Base-by-base conservation (phyloP, 2,888 invertebrate species). In the Drosophila mercatorum region DNA sequence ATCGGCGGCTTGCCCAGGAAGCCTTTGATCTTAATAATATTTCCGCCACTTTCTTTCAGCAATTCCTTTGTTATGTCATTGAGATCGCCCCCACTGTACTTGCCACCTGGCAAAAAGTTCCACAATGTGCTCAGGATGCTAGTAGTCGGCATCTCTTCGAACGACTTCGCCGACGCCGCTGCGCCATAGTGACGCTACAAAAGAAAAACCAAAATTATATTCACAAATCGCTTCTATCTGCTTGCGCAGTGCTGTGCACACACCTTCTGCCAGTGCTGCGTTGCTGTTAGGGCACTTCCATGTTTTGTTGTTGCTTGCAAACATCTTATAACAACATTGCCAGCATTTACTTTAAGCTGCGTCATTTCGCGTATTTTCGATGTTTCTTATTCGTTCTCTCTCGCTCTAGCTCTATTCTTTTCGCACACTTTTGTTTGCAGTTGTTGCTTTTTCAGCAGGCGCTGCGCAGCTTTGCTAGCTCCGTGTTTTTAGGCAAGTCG, bases 11-110 rank as follows among this genome's bases (percentile, higher is more conserved):
- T 81, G 2, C 91, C 91, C 55, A 89, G 81, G 0, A 93, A 43
- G 10, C 92, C 92, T 5, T 91, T 90, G 8, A 94, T 53, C 53
- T 89, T 88, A 2, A 92, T 85, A 5, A 93, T 90, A 43, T 92
- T 79, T 5, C 59, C 43, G 2, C 93, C 94, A 66, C 91, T 69
- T 1, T 77, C 68, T 10, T 69, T 10, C 0, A 77, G 52, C 26
- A 69, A 2, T 1, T 6, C 34, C 10, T 22, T 40, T 2, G 66
- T 46, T 5, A 78, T 62, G 0, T 78, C 72, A 2, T 59, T 73
- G 10, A 72, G 2, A 40, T 81, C 68, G 8, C 41, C 34, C 0
- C 74, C 77, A 11, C 55, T 44, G 36, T 44, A 80, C 34, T 65
- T 71, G 57, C 90, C 91, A 2, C 88, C 85, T 2, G 91, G 90